A percentile compares a stretch with the other conserved stretches of the same genome.
These are phyloP conservation scores for Plagiodera versicolora DNA, from an alignment of 2,888 invertebrate species.

Conservation along the genomic window DNA sequence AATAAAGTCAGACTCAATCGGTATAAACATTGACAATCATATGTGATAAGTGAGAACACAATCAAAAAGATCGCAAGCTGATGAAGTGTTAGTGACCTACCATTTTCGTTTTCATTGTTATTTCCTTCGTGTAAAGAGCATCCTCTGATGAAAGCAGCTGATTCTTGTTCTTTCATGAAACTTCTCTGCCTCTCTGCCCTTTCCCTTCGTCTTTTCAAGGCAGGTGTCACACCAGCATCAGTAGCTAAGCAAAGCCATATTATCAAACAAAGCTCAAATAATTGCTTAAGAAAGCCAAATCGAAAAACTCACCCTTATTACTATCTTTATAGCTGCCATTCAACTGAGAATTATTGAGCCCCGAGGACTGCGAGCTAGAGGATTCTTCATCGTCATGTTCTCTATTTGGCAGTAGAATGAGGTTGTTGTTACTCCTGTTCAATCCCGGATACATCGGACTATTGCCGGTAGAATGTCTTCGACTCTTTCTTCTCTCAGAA, in stretches of 20 bases:
- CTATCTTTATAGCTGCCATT: constrained; percentile 62
- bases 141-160: constrained; percentile 58
- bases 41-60: too few species aligned
- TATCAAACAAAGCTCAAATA: constrained; percentile 8
- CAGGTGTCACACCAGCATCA: constrained; percentile 79
- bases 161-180: constrained; percentile 81
- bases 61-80: background rate
- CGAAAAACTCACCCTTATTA: constrained; percentile 55
- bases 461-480: constrained; percentile 72
- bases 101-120: constrained; percentile 45
- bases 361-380: constrained; percentile 64
- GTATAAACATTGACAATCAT: too few species aligned
- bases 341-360: constrained; percentile 57
- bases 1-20: background rate
- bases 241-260: constrained; percentile 48
- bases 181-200: constrained; percentile 83
- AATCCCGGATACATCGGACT: constrained; percentile 55
- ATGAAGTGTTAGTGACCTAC: constrained; percentile 37
- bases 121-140: constrained; percentile 47
- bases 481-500: constrained; percentile 76
- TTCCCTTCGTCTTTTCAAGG: constrained; percentile 76
- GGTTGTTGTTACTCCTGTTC: constrained; percentile 39
- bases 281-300: background rate
- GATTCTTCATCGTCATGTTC: constrained; percentile 60
- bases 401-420: constrained; percentile 40